Percentiles rank a stretch among this genome's conserved stretches.
These are phyloP conservation scores for Nyleta sp. DNA, from an alignment of 2,888 invertebrate species.

Conservation along the genomic window DNA sequence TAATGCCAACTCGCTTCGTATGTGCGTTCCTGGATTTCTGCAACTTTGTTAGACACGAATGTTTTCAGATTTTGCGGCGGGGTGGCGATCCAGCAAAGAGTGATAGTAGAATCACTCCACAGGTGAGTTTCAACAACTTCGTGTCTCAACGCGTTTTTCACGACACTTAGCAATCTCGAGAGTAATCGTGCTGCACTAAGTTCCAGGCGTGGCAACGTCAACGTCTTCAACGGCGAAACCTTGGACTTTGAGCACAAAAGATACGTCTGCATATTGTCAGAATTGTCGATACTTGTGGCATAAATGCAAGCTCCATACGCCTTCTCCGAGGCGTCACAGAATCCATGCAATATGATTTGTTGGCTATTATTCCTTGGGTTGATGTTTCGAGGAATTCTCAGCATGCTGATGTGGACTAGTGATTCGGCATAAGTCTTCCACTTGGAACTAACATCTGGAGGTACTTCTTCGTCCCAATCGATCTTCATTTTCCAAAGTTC, in stretches of 20 bases:
- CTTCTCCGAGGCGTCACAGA: background rate
- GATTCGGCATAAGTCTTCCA: slow-evolving; percentile 25
- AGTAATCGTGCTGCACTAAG: too few relatives aligned
- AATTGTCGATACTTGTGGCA: background rate
- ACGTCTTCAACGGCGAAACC: background rate
- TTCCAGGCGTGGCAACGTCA: background rate
- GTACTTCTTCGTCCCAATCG: slow-evolving; percentile 44
- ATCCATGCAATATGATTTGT: slow-evolving; percentile 58
- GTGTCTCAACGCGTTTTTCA: background rate
- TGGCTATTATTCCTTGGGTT: slow-evolving; percentile 10
- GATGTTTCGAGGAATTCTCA: slow-evolving; percentile 13
- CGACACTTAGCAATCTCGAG: background rate
- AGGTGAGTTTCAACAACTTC: slow-evolving; percentile 6
- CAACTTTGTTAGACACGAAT: slow-evolving; percentile 3
- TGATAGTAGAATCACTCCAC: slow-evolving; percentile 42
- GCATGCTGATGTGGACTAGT: background rate
- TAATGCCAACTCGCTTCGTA: background rate
- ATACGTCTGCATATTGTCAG: background rate
- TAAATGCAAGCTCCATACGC: slow-evolving; percentile 45
- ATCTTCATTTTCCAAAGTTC: slow-evolving; percentile 28
- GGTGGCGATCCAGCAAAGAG: slow-evolving; percentile 37
- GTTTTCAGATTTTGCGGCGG: slow-evolving; percentile 23
- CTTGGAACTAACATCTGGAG: background rate
- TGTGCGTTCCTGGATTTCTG: background rate
- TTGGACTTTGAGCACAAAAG: too few relatives aligned